Evolutionary conservation across 2,113 vertebrate species (phyloP), one percentile per base, ranked within the genome.

Genomic region (Anthoscopus minutus): DNA sequence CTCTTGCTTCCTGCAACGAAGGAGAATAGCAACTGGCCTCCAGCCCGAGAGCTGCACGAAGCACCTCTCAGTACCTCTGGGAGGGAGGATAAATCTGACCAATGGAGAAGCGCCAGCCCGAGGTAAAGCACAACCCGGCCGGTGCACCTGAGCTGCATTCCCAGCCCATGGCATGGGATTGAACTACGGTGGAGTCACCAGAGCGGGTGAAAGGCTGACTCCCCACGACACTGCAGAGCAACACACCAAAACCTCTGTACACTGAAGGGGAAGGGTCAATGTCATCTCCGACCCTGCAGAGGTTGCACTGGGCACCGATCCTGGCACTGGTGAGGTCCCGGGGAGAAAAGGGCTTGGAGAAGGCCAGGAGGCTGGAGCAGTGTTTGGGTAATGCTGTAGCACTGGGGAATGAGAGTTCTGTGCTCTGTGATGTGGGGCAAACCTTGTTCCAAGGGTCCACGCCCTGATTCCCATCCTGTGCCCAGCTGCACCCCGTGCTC

Each of bases 141-240:
- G n/a, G n/a, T n/a, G n/a, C n/a, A n/a, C n/a, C n/a, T n/a, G n/a
- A n/a, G n/a, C n/a, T n/a, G n/a, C n/a, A 42, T 42, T 53, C 2
- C 0, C 22, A 50, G 72, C 47, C 4, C 5, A 30, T 4, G 5
- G 42, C 38, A 2, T 2, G 74, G 74, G 28, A 57, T 18, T 9
- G 51, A 37, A 77, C 58, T 20, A 5, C 1, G 1, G 48, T 12
- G 54, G 25, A 40, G 42, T 5, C 13, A 3, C 5, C 5, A 2
- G 51, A 57, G 58, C 0, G 0, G 50, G 18, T 16, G 2, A 40
- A n/a, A 53, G 2, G 40, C n/a, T n/a, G 48, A 4, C 8, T 60
- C n/a, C 37, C 10, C 44, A 9, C 15, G 13, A 4, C 4, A 0
- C 0, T 10, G 42, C 51, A 53, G 31, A 70, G 51, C 0, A 0